Base-by-base conservation (phyloP, 1,140 invertebrate species). In the Zaprionus capensis region DNA sequence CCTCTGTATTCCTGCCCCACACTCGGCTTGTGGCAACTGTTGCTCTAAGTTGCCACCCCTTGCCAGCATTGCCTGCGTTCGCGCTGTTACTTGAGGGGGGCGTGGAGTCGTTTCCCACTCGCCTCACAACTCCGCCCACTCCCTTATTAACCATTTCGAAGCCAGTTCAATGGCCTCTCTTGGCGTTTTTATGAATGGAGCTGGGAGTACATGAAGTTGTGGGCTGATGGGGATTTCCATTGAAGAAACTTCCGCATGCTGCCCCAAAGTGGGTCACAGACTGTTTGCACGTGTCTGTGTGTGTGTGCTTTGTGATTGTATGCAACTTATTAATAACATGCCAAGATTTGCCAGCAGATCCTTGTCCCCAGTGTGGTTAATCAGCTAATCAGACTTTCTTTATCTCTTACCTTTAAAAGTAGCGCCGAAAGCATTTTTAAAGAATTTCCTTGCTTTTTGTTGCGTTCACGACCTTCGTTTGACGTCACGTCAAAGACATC, bases 121-220 rank as follows among this genome's bases (percentile, higher is more conserved):
- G 11, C 56, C 14, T 2, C 12, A 2, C 58, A 71, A 84, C 78
- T 88, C 41, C n/a, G n/a, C 41, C n/a, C 41, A 46, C 41, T 17
- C 75, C 73, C 78, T 80, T 75, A 88, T 88, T 87, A 84, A 80
- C 77, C 69, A 79, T 72, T 68, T 67, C 63, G 65, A 64, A 51
- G 67, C 49, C 74, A 71, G 85, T 90, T 90, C 85, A 90, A 90
- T 90, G 85, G 78, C 81, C 85, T 90, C 72, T 65, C 68, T 70
- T 73, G 70, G 68, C 71, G 61, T 67, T 81, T 79, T 84, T 59
- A 90, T 90, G 85, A 90, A 90, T 90, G 85, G 76, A 81, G 62
- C 76, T 51, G 46, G 46, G 46, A 20, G 46, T 24, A 24, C 46
- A 51, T 51, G 46, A 51, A 51, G 46, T 24, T 51, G 41, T 9